phyloP scores from a whole-genome alignment of 2,797 vertebrate species.

The Mormyrops boulengeri region DNA sequence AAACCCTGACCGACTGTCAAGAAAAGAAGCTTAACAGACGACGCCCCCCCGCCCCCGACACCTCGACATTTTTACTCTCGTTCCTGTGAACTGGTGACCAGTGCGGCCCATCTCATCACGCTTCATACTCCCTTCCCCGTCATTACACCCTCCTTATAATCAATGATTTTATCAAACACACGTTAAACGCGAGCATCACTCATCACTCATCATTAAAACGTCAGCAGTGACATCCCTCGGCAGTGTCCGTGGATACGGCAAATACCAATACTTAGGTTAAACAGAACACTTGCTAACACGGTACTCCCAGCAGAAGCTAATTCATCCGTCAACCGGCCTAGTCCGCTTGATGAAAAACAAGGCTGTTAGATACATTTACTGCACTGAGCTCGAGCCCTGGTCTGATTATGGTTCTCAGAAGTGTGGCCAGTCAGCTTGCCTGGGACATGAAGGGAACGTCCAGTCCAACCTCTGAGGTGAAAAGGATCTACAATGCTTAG shows the following conservation, averaged over 20 bases:
- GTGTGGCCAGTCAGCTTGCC: not conserved
- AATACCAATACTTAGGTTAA: not conserved
- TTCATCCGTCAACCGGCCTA: not conserved
- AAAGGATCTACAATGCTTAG: not conserved
- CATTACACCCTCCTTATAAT: not conserved
- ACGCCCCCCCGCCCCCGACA: not conserved
- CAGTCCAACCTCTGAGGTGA: not conserved
- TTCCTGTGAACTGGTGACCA: not conserved
- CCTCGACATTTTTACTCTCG: not conserved
- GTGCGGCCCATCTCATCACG: not conserved
- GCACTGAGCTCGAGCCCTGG: not conserved
- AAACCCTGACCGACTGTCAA: not conserved
- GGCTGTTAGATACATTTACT: not conserved
- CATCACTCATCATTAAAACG: not conserved
- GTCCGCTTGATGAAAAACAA: not conserved
- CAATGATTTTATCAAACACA: not conserved
- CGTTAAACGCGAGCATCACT: not conserved
- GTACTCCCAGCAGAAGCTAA: not conserved
- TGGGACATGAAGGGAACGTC: not conserved
- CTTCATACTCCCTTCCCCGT: not conserved
- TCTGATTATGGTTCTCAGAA: not conserved
- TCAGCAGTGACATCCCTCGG: not conserved
- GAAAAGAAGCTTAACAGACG: not conserved
- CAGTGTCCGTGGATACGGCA: not conserved
- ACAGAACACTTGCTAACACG: not conserved